Evolutionary conservation across 1,140 invertebrate genomes (phyloP).

Genomic region (Dendrolimus punctatus): DNA sequence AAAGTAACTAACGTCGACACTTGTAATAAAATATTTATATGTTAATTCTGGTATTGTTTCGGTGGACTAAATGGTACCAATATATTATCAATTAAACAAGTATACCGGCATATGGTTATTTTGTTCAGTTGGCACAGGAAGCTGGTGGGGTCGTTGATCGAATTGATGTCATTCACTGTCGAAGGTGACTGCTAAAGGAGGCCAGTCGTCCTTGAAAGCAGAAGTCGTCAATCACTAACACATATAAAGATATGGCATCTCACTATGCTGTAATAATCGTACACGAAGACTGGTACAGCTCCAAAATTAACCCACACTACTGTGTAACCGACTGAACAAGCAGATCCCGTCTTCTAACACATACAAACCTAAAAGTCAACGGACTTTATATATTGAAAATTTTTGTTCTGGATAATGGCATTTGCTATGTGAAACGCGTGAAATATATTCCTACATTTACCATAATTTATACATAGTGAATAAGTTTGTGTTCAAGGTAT

Average conservation of each 20-base stretch:
- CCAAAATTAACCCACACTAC: slow-evolving; percentile 25
- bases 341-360: slow-evolving; percentile 19
- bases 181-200: slow-evolving; percentile 61
- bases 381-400: slow-evolving; percentile 7
- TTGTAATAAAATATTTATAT: slow-evolving; percentile 37
- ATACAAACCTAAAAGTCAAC: slow-evolving; percentile 22
- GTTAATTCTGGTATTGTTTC: slow-evolving; percentile 45
- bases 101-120: slow-evolving; percentile 35
- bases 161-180: slow-evolving; percentile 65
- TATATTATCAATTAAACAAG: slow-evolving; percentile 30
- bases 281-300: slow-evolving; percentile 16
- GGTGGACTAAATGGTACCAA: slow-evolving; percentile 36
- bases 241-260: slow-evolving; percentile 22
- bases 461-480: too few relatives aligned
- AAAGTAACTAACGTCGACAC: slow-evolving; percentile 24
- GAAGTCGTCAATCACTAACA: slow-evolving; percentile 52
- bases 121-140: slow-evolving; percentile 54
- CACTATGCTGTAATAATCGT: slow-evolving; percentile 18
- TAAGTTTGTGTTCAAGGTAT: too few relatives aligned
- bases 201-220: slow-evolving; percentile 60
- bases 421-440: neutral
- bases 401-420: neutral
- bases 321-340: slow-evolving; percentile 8
- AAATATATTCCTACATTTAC: neutral
- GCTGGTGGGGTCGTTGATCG: slow-evolving; percentile 57